Conservation (phyloP, 2,797 vertebrate species). For the Chaetodon trifasciatus region DNA sequence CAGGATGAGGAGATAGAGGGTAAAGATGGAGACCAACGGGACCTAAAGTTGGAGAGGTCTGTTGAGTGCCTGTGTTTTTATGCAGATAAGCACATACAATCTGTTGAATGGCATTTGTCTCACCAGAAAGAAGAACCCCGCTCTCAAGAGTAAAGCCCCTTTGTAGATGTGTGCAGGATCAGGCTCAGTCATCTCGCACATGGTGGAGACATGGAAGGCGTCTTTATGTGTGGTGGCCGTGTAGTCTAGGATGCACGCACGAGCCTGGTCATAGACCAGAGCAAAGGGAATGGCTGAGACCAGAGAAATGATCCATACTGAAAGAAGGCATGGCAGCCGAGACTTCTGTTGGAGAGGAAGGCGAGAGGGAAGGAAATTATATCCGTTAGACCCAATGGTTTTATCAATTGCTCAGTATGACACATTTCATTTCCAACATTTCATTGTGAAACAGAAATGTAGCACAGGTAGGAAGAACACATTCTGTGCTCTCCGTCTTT, state of each 20-base stretch:
- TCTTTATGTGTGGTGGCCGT: conserved; percentile 77
- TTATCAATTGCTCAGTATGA: not conserved
- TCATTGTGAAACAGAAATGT: too few relatives aligned
- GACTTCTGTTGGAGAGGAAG: conserved; percentile 72
- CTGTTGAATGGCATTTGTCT: conserved; percentile 9
- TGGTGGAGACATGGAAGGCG: conserved; percentile 82
- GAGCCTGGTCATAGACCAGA: conserved; percentile 83
- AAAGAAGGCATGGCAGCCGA: conserved; percentile 79
- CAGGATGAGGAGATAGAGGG: conserved; percentile 85
- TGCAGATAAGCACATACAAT: not conserved
- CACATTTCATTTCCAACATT: too few relatives aligned
- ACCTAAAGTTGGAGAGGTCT: conserved; percentile 56
- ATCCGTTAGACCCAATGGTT: not conserved
- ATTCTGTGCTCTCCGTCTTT: not conserved
- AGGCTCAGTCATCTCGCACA: conserved; percentile 87
- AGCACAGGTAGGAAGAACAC: too few relatives aligned
- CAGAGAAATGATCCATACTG: conserved; percentile 85
- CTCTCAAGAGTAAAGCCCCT: conserved; percentile 81
- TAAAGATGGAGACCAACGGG: conserved; percentile 81
- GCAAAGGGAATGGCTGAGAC: conserved; percentile 84
- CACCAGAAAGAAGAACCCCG: conserved; percentile 84
- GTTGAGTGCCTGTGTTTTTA: conserved; percentile 2
- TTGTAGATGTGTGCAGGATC: conserved; percentile 85
- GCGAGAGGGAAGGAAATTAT: conserved; percentile 25
- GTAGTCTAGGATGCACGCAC: conserved; percentile 85